Percentiles rank a stretch among this genome's conserved stretches.
Evolutionary conservation across 2,888 invertebrate species (phyloP).

Genomic region (Caenorhabditis sp.): DNA sequence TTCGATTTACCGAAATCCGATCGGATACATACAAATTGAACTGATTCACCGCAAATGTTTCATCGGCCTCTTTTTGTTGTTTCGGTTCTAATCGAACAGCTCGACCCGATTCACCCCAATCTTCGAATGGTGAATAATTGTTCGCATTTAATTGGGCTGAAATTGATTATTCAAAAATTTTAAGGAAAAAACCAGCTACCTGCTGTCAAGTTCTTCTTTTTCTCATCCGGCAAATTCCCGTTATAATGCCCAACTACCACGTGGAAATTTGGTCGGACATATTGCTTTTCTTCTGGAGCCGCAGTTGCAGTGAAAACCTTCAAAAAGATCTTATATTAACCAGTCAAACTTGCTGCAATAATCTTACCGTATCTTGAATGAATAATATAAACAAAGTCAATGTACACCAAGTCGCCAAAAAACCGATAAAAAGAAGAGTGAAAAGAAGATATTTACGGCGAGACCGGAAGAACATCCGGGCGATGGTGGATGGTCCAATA

Average conservation of each 20-base stretch:
- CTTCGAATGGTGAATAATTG: constrained; percentile 62
- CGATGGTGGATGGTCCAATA: too few species aligned
- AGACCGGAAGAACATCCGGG: neutral
- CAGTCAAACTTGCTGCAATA: neutral
- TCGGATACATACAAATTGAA: constrained; percentile 97
- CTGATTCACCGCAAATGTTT: constrained; percentile 94
- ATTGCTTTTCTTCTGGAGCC: constrained; percentile 4
- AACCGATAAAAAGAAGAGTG: constrained; percentile 49
- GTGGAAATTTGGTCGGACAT: constrained; percentile 49
- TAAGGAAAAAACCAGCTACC: constrained; percentile 32
- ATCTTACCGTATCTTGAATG: constrained; percentile 60
- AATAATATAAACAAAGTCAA: constrained; percentile 65
- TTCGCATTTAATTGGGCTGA: constrained; percentile 69
- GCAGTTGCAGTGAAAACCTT: constrained; percentile 23
- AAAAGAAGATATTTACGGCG: neutral
- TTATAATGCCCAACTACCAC: constrained; percentile 71
- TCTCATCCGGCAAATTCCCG: constrained; percentile 69
- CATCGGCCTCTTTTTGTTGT: constrained; percentile 86
- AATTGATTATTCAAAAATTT: constrained; percentile 12
- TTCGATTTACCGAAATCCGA: constrained; percentile 75
- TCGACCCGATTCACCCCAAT: constrained; percentile 86
- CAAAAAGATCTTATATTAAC: too few species aligned
- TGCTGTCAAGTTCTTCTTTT: constrained; percentile 61
- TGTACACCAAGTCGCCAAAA: constrained; percentile 64
- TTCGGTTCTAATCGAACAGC: constrained; percentile 89